phyloP scores from a whole-genome alignment of 2,113 vertebrate genomes.

The Saguinus imperator region DNA sequence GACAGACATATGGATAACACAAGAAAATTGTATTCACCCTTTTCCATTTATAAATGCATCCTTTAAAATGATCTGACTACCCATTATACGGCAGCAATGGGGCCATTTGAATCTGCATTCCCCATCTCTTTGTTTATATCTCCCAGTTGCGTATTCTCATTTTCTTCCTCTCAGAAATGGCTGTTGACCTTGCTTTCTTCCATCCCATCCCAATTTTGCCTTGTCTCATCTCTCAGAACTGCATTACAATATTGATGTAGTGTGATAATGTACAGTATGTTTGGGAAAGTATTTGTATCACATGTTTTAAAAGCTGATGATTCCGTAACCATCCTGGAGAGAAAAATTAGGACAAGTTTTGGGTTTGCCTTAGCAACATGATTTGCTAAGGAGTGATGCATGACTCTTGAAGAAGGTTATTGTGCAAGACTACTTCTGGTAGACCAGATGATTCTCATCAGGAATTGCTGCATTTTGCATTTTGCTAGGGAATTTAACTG shows the following conservation, averaged over 20 bases:
- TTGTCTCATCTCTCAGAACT: neutral
- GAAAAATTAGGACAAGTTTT: neutral
- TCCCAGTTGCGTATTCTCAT: neutral
- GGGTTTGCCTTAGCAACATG: neutral
- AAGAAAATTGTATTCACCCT: neutral
- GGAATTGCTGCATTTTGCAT: neutral
- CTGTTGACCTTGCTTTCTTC: neutral
- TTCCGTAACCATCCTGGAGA: neutral
- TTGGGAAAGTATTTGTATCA: neutral
- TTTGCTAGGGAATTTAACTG: neutral
- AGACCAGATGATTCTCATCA: neutral
- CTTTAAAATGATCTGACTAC: neutral
- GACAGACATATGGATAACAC: neutral
- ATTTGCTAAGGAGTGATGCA: neutral
- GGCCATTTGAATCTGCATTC: neutral
- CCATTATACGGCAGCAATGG: neutral
- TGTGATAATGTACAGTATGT: neutral
- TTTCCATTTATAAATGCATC: neutral
- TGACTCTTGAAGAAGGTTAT: neutral
- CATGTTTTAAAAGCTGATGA: neutral
- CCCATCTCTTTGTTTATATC: fast-evolving
- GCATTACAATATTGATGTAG: neutral
- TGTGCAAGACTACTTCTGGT: neutral
- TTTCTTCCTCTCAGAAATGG: neutral
- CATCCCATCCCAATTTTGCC: fast-evolving